Conservation (phyloP, 2,888 invertebrate genomes). For the Parascotia fuliginaria region DNA sequence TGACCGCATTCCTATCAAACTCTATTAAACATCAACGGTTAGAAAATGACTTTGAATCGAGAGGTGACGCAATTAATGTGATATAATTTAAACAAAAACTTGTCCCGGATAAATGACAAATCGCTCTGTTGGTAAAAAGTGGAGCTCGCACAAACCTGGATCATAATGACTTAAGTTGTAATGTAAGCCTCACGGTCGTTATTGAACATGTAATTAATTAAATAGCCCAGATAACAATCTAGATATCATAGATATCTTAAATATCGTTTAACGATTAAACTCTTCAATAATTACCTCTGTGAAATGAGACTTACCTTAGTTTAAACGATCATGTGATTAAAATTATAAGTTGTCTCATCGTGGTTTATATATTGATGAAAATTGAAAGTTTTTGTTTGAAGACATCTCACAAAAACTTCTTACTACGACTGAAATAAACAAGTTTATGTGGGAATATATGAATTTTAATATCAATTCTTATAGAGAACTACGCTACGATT, state of each 20-base stretch:
- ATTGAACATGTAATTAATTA: conserved; percentile 37
- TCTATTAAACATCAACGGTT: conserved; percentile 64
- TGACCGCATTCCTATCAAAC: conserved; percentile 79
- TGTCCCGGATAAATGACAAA: conserved; percentile 70
- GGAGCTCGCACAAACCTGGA: conserved; percentile 14
- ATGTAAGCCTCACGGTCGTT: conserved; percentile 21
- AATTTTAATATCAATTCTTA: no score
- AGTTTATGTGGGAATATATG: no score
- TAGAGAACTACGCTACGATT: no score
- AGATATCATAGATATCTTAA: conserved; percentile 3
- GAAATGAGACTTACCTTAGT: neutral
- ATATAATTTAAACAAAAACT: conserved; percentile 72
- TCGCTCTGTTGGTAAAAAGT: conserved; percentile 63
- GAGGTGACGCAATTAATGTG: conserved; percentile 68
- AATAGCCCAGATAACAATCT: conserved; percentile 35
- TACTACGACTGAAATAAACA: no score
- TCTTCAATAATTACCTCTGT: neutral
- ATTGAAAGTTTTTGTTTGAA: conserved; percentile 1
- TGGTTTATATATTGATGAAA: neutral
- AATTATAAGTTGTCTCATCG: neutral
- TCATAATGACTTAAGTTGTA: conserved; percentile 30
- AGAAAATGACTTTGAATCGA: conserved; percentile 58
- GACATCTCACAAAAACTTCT: no score
- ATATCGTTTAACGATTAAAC: neutral
- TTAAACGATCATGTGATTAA: neutral